A percentile compares a stretch with the other conserved stretches of the same genome.
Conservation (phyloP, 2,797 vertebrate genomes). For the Mastacembelus armatus region DNA sequence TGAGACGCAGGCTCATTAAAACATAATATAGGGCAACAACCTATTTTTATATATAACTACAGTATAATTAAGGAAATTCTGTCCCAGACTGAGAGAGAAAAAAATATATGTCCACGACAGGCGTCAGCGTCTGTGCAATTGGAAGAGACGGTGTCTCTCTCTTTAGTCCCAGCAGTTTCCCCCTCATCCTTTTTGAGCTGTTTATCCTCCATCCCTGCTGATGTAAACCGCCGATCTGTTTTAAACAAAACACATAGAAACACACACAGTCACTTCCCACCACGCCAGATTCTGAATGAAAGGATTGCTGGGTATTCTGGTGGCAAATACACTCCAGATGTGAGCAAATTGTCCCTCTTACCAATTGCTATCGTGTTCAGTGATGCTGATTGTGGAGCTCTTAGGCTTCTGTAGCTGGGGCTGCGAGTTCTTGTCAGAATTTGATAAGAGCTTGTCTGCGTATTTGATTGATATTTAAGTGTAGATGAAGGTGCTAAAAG, state of each 20-base stretch:
- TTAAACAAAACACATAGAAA: slow-evolving; percentile 73
- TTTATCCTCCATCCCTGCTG: slow-evolving; percentile 70
- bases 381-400: slow-evolving; percentile 53
- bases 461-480: not conserved
- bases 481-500: slow-evolving; percentile 6
- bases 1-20: slow-evolving; percentile 10
- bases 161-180: slow-evolving; percentile 16
- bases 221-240: slow-evolving; percentile 77
- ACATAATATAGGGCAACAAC: not conserved
- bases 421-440: not conserved
- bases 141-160: not conserved
- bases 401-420: slow-evolving; percentile 27
- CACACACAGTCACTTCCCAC: slow-evolving; percentile 60
- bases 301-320: slow-evolving; percentile 54
- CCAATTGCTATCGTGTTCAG: slow-evolving; percentile 76
- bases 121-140: slow-evolving; percentile 1
- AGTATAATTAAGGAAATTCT: slow-evolving; percentile 6
- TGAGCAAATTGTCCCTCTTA: slow-evolving; percentile 71
- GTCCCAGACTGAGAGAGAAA: not conserved
- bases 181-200: slow-evolving; percentile 50
- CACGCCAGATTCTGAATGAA: slow-evolving; percentile 27
- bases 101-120: not conserved
- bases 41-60: slow-evolving; percentile 5
- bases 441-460: not conserved
- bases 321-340: slow-evolving; percentile 82